These are phyloP conservation scores for Philonicus albiceps DNA, from an alignment of 2,888 invertebrate genomes.

Conservation along the genomic window DNA sequence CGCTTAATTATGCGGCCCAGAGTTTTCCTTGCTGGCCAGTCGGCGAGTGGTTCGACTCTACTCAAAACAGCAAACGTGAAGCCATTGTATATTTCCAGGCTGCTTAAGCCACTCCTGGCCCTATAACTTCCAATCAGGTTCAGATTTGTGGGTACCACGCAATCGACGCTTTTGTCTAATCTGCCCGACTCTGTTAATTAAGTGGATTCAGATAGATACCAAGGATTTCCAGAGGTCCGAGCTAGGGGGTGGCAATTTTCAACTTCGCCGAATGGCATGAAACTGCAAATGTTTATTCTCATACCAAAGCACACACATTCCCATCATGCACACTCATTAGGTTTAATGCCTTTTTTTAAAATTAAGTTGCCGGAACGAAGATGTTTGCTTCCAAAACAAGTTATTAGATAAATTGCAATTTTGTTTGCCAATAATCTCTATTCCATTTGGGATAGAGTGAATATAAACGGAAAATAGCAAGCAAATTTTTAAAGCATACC, in stretches of 20 bases:
- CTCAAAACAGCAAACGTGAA: neutral
- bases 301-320: neutral
- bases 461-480: neutral
- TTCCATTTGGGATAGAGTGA: neutral
- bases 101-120: neutral
- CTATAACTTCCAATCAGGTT: constrained; percentile 23
- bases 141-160: constrained; percentile 8
- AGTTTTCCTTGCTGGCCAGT: constrained; percentile 14
- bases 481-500: too few relatives aligned
- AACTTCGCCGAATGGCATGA: neutral
- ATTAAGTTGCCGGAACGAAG: neutral
- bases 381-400: neutral
- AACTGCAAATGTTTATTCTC: neutral
- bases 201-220: neutral
- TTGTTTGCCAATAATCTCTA: neutral
- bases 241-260: neutral
- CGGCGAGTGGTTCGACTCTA: neutral
- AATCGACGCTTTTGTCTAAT: constrained; percentile 29
- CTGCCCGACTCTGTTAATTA: constrained; percentile 7
- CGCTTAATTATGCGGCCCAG: constrained; percentile 1
- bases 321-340: neutral
- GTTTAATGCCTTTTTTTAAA: neutral
- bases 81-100: neutral
- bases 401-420: neutral
- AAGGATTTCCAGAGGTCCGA: neutral